Evolutionary conservation across 2,113 vertebrate genomes (phyloP), one percentile per base, ranked within the genome.

Genomic region (Nesoenas mayeri): DNA sequence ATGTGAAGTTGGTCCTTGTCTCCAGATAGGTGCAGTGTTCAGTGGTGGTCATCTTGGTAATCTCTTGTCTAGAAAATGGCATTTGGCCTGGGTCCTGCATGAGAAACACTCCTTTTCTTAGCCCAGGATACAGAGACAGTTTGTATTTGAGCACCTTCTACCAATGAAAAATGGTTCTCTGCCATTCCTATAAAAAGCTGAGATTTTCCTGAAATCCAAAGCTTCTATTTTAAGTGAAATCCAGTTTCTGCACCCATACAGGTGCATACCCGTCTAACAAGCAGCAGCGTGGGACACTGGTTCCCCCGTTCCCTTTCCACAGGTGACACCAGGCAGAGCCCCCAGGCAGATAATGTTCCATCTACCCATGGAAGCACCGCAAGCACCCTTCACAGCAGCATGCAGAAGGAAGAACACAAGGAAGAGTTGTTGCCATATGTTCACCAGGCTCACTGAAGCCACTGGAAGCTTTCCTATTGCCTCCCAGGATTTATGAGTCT

Each of bases 281-380:
- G 61, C 24, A 74, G 56, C 61, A 70, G 13, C 1, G 1, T 34
- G 56, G 70, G 34, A 61, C 44, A 40, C 2, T 11, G 44, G 18
- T 18, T 47, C 17, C 44, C 44, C 44, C 18, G 4, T 14, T n/a
- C 32, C n/a, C 78, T 56, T 72, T 9, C 5, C 25, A 25, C 44
- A n/a, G 10, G 38, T 2, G 64, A 29, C 22, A 7, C 19, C 0
- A 2, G 19, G 32, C 79, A 79, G 29, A 18, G 19, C n/a, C 67
- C 29, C 29, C 32, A 11, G 1, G 8, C 28, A 14, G 57, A 40
- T 5, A 18, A 18, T 1, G 3, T 21, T n/a, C 38, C 29, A 65
- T 4, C 34, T 4, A 2, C 2, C 24, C 26, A 1, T 1, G 6
- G 56, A 28, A 66, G 26, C 22, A 34, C 74, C 22, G 28, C 0